Evolutionary conservation across 2,113 vertebrate species (phyloP).

Genomic region (Phocoena phocoena): DNA sequence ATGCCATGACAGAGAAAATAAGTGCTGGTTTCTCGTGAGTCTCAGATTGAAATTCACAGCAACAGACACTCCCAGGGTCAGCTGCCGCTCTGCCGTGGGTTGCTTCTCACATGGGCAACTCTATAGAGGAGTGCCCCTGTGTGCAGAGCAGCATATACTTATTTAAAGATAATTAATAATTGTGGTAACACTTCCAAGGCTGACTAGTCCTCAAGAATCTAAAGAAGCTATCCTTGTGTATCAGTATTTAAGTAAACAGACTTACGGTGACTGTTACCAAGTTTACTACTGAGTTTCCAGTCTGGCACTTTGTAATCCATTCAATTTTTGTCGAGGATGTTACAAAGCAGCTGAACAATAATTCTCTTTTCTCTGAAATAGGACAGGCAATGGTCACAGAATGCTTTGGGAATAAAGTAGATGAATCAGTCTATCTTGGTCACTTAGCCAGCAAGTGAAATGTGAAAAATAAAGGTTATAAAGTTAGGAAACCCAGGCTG

Average conservation of each 20-base stretch:
- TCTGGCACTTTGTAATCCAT: constrained; percentile 43
- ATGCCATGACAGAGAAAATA: background rate
- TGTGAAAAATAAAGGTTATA: constrained; percentile 32
- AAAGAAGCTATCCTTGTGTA: constrained; percentile 29
- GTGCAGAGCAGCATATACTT: background rate
- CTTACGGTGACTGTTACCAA: background rate
- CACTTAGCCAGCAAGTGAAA: constrained; percentile 62
- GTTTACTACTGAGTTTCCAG: constrained; percentile 28
- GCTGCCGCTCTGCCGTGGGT: background rate
- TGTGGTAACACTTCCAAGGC: background rate
- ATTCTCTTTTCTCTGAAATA: constrained; percentile 65
- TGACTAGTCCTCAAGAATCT: background rate
- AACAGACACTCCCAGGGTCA: background rate
- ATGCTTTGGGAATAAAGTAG: constrained; percentile 21
- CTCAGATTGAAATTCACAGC: background rate
- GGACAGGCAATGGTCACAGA: background rate
- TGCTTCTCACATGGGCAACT: background rate
- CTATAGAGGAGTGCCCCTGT: too few species aligned
- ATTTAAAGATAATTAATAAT: background rate
- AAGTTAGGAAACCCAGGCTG: constrained; percentile 48
- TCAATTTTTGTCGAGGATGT: constrained; percentile 26
- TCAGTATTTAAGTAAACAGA: constrained; percentile 6
- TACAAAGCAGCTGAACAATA: constrained; percentile 21
- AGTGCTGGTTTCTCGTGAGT: background rate
- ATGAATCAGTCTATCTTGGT: constrained; percentile 54